These are phyloP conservation scores for Sparidentex hasta DNA, from an alignment of 2,797 vertebrate species.

Conservation along the genomic window DNA sequence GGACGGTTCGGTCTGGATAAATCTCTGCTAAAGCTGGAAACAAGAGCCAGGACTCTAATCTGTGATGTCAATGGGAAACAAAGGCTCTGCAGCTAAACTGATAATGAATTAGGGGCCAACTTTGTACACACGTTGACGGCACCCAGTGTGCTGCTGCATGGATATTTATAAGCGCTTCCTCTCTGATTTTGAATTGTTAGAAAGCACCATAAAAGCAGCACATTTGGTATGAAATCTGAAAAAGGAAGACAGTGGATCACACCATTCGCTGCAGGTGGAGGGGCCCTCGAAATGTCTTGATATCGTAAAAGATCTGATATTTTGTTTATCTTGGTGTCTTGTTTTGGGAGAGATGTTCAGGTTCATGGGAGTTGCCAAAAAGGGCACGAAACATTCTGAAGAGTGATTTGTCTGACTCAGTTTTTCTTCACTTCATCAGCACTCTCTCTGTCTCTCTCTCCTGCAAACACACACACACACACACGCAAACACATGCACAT, in stretches of 20 bases:
- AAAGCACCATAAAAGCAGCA: constrained; percentile 21
- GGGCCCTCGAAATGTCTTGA: constrained; percentile 29
- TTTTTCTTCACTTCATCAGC: constrained; percentile 48
- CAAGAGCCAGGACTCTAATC: constrained; percentile 75
- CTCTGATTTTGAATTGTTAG: constrained; percentile 20
- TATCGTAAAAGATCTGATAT: constrained; percentile 28
- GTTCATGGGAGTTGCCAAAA: constrained; percentile 54
- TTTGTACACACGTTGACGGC: constrained; percentile 47
- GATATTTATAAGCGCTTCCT: constrained; percentile 40
- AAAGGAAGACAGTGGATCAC: constrained; percentile 13
- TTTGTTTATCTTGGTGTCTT: constrained; percentile 36
- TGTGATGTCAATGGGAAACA: constrained; percentile 73
- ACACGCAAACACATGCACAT: background rate
- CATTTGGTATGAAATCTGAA: constrained; percentile 19
- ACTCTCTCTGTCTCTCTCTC: constrained; percentile 17
- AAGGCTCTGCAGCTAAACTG: constrained; percentile 68
- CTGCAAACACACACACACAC: background rate
- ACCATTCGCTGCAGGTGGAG: constrained; percentile 6
- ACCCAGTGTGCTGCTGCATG: constrained; percentile 27
- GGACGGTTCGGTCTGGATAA: constrained; percentile 59
- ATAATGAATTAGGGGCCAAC: constrained; percentile 63
- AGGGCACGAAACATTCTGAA: constrained; percentile 46
- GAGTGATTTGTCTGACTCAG: constrained; percentile 46
- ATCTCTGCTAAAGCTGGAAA: constrained; percentile 67
- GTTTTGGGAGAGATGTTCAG: constrained; percentile 46